Percentiles rank a stretch among this genome's conserved stretches.
These are phyloP conservation scores for Rallus limicola DNA, from an alignment of 2,113 vertebrate genomes.

Conservation along the genomic window DNA sequence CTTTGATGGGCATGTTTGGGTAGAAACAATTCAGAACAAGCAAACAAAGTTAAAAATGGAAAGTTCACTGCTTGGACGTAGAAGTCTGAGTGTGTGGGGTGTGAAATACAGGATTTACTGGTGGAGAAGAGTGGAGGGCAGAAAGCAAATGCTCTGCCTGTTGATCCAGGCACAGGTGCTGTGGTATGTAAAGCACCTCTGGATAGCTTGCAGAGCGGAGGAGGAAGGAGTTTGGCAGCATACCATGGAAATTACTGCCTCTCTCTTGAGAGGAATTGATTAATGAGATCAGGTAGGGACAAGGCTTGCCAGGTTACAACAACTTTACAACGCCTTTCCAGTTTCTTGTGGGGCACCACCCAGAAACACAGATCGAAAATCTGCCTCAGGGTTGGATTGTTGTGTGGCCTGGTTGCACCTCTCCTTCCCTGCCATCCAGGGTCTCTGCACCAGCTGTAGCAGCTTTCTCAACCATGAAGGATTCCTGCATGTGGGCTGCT, in stretches of 20 bases:
- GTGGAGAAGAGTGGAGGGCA: background rate
- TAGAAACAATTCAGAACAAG: background rate
- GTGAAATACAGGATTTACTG: background rate
- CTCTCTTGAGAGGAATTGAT: background rate
- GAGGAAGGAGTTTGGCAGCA: background rate
- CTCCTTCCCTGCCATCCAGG: background rate
- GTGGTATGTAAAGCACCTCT: slow-evolving; percentile 7
- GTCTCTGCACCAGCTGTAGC: background rate
- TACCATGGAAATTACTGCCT: slow-evolving; percentile 8
- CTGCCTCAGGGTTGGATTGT: fast-evolving
- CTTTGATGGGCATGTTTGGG: background rate
- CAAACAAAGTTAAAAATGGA: background rate
- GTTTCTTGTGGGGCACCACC: background rate
- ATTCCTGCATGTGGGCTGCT: fast-evolving
- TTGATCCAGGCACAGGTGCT: background rate
- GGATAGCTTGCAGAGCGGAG: background rate
- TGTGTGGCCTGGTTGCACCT: background rate
- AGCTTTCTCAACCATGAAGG: background rate
- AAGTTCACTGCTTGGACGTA: background rate
- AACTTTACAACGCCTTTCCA: background rate
- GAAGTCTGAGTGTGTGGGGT: background rate
- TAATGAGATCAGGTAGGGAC: background rate
- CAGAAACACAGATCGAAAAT: background rate
- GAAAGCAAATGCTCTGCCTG: background rate
- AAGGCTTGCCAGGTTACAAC: background rate